A percentile compares a stretch with the other conserved stretches of the same genome.
Evolutionary conservation across 2,797 vertebrate species (phyloP).

Genomic region (Delichon dasypus): DNA sequence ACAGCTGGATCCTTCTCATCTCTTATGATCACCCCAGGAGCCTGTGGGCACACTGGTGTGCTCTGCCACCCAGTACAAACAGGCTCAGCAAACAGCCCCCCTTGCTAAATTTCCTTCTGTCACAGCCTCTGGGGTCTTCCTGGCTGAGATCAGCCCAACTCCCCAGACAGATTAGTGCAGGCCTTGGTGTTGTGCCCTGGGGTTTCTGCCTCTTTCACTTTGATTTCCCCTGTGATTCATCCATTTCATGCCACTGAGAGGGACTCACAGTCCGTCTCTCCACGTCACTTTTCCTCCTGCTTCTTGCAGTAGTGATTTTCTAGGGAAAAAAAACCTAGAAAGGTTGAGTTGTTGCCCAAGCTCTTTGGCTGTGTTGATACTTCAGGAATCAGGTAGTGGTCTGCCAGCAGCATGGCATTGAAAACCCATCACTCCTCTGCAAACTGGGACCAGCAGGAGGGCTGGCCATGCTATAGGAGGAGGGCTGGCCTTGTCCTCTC

Average conservation of each 20-base stretch:
- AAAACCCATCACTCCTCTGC: not conserved
- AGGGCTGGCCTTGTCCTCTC: not conserved
- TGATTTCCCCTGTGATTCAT: not conserved
- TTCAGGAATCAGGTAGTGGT: not conserved
- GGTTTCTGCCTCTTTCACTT: not conserved
- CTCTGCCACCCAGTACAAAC: not conserved
- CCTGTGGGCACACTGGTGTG: not conserved
- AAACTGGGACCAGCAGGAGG: not conserved
- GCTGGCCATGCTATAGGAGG: not conserved
- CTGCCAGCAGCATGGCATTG: not conserved
- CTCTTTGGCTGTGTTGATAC: not conserved
- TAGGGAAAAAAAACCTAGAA: not conserved
- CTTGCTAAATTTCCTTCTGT: not conserved
- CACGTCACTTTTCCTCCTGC: not conserved
- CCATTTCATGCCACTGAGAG: not conserved
- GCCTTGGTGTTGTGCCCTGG: not conserved
- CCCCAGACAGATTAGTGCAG: not conserved
- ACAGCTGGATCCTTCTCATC: not conserved
- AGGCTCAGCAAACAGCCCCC: not conserved
- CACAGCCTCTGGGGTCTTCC: not conserved
- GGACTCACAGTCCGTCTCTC: not conserved
- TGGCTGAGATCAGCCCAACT: not conserved
- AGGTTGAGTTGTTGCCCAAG: not conserved
- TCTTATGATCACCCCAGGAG: not conserved
- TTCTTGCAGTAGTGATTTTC: not conserved